Evolutionary conservation across 2,797 vertebrate genomes (phyloP), one percentile per base, ranked within the genome.

Genomic region (Tenualosa ilisha): DNA sequence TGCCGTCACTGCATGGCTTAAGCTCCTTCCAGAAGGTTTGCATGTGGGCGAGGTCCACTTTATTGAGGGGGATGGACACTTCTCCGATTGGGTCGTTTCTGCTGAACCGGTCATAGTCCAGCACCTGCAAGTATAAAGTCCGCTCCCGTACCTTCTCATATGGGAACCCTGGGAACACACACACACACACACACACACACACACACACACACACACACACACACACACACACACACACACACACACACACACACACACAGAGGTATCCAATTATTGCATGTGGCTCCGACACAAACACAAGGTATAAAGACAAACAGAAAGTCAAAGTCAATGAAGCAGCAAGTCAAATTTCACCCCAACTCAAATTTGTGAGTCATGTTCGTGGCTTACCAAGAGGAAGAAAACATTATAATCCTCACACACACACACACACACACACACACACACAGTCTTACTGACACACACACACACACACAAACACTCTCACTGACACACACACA

Each of bases 1-100:
- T 97, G 95, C 98, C 98, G 24, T 99, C 98, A 49, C 96, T 99
- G 96, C 98, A 99, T 86, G 98, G 98, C 93, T 99, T 99, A 87
- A 99, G 97, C 88, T 99, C 98, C 94, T 99, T 99, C 98, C 98
- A 99, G 95, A 99, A 98, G 63, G 97, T 97, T 94, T 99, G 98
- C 95, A 98, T 97, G 93, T 99, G 98, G 84, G 97, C 98, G 91
- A 99, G 95, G 91, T 99, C 98, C 95, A 98, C 96, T 94, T 99
- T 99, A 94, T 99, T 99, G 85, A 99, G 96, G 0, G 98, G 98
- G 91, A 99, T 96, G 89, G 97, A 98, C 90, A 99, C 98, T 92
- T 99, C 98, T 89, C 98, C 98, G 0, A 99, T 99, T 89, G 98
- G 98, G 92, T 99, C 98, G 0, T 99, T 99, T 86, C 98, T 96